Evolutionary conservation across 2,888 invertebrate species (phyloP), one percentile per base, ranked within the genome.

Genomic region (Cheilosia grossa): DNA sequence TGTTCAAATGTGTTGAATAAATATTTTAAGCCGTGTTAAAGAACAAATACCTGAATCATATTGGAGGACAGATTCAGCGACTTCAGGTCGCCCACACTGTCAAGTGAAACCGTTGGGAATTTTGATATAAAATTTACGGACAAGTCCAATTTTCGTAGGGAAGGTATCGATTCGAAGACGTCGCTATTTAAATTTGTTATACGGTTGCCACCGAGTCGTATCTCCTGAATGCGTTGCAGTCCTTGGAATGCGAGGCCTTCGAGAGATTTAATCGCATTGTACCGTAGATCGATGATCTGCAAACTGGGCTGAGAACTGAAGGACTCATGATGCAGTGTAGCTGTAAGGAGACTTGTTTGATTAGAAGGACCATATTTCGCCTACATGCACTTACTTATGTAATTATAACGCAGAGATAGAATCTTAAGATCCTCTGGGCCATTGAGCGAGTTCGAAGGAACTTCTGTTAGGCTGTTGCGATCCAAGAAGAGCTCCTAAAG

Each of bases 61-160:
- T 98, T 98, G 87, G 97, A 96, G 15, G 97, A 97, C 44, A 97
- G 92, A 91, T 97, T 96, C 82, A 98, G 92, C 86, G 95, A 94
- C 89, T 94, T 95, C 24, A 98, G 92, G 72, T 94, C 94, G 24
- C 92, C 92, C 88, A 97, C 94, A 33, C 95, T 93, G 89, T 95
- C 95, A 54, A 97, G 90, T 0, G 97, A 96, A 10, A 96, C 95
- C 0, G 94, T 94, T 4, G 97, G 97, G 89, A 97, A 96, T 90
- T 96, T 96, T 1, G 93, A 93, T 72, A 98, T 95, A 90, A 97
- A 97, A 93, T 98, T 98, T 89, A 96, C 95, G 0, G 97, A 96
- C 30, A 98, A 93, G 90, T 98, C 97, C 87, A 98, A 92, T 88
- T 95, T 95, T 88, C 96, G 94, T 82, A 98, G 93, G 88, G 95